These are phyloP conservation scores for Zaprionus ornatus DNA, from an alignment of 1,140 invertebrate species.

Conservation along the genomic window DNA sequence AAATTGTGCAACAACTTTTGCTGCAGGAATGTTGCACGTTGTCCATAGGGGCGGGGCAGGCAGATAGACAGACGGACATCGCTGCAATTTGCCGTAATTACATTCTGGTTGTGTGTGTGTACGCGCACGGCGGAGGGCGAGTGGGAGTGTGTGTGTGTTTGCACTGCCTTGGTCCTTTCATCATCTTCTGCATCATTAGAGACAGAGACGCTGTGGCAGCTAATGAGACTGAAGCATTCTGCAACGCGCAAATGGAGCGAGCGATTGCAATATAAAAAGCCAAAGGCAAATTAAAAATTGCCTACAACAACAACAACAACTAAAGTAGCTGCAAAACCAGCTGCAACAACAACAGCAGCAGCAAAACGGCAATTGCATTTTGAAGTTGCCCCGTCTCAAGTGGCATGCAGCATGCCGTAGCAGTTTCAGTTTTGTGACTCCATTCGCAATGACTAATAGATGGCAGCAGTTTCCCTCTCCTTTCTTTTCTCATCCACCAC, in stretches of 20 bases:
- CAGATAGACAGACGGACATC: constrained; percentile 8
- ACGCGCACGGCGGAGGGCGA: not conserved
- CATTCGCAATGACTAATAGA: constrained; percentile 26
- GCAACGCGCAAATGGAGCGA: constrained; percentile 27
- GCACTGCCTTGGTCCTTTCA: constrained; percentile 20
- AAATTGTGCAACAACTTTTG: constrained; percentile 57
- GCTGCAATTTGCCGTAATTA: constrained; percentile 69
- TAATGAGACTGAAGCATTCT: constrained; percentile 52
- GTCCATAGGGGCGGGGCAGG: not conserved
- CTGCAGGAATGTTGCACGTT: constrained; percentile 2
- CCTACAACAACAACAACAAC: constrained; percentile 39
- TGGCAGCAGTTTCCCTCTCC: not conserved
- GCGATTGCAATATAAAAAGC: constrained; percentile 41
- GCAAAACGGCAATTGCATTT: constrained; percentile 68
- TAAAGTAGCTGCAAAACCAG: constrained; percentile 9
- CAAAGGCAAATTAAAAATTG: constrained; percentile 62
- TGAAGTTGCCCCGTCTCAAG: constrained; percentile 73
- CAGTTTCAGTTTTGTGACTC: constrained; percentile 4
- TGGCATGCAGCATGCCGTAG: constrained; percentile 55
- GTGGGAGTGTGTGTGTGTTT: constrained; percentile 9
- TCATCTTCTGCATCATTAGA: constrained; percentile 71
- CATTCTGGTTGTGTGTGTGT: constrained; percentile 48
- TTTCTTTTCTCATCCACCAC: not conserved
- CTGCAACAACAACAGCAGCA: constrained; percentile 23
- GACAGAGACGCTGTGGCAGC: constrained; percentile 36